Conservation (phyloP, 2,888 invertebrate genomes). For the Zaprionus lineosus region DNA sequence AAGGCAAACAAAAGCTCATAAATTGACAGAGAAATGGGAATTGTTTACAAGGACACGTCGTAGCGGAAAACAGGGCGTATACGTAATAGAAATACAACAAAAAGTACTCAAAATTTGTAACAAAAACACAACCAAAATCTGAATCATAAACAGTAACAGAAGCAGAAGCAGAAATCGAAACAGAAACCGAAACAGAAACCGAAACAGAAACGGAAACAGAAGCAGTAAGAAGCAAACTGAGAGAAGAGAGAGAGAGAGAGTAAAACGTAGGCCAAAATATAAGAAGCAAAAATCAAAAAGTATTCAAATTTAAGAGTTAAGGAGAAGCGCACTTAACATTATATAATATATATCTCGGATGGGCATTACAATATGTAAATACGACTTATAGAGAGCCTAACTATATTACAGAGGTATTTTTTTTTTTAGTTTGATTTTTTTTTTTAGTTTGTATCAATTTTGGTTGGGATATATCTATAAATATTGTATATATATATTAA, state of each 20-base stretch:
- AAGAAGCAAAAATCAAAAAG: too few relatives aligned
- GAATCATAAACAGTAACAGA: conserved; percentile 11
- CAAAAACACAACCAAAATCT: conserved; percentile 8
- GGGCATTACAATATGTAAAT: conserved; percentile 51
- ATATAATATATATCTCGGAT: conserved; percentile 32
- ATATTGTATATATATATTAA: too few relatives aligned
- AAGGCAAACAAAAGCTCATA: conserved; percentile 74
- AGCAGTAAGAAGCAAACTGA: background rate
- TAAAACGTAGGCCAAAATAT: conserved; percentile 22
- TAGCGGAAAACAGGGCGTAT: conserved; percentile 58
- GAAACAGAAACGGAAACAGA: conserved; percentile 10
- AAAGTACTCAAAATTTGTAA: conserved; percentile 6
- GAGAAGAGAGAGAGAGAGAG: conserved; percentile 12
- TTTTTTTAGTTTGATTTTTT: conserved; percentile 2
- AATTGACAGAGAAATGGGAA: conserved; percentile 66
- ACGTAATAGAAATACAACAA: conserved; percentile 35
- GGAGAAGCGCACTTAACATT: conserved; percentile 65
- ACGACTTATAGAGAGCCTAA: conserved; percentile 57
- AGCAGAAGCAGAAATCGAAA: conserved; percentile 7
- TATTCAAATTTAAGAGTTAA: too few relatives aligned
- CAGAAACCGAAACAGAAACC: conserved; percentile 8
- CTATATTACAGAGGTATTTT: conserved; percentile 57
- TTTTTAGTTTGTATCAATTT: conserved; percentile 2
- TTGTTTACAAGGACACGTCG: conserved; percentile 62
- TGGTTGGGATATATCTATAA: too few relatives aligned